These are phyloP conservation scores for Thripadectes ignobilis DNA, from an alignment of 2,797 vertebrate genomes.

Conservation along the genomic window DNA sequence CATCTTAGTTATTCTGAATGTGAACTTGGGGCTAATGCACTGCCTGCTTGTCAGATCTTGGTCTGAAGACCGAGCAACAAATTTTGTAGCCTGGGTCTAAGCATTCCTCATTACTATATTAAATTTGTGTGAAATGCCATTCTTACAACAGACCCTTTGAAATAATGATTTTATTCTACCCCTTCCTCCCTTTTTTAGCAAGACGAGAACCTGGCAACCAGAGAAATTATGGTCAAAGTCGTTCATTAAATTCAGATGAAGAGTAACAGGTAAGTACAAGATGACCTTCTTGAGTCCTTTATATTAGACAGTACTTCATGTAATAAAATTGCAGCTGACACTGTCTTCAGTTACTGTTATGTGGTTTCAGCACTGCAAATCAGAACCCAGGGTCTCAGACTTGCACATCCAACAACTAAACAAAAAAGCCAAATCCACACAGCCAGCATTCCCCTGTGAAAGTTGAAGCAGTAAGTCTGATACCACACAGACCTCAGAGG, in stretches of 20 bases:
- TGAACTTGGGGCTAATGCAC: fast-evolving
- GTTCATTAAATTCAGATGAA: conserved; percentile 15
- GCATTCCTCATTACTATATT: background rate
- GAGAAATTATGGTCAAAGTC: background rate
- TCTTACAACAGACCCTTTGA: background rate
- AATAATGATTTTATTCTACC: background rate
- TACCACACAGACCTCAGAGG: background rate
- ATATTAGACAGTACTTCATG: background rate
- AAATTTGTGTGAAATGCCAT: background rate
- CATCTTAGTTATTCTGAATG: background rate
- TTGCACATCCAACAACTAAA: background rate
- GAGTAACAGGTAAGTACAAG: background rate
- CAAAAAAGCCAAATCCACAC: background rate
- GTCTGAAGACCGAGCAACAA: background rate
- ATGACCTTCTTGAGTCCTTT: background rate
- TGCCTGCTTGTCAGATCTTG: background rate
- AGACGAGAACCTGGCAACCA: background rate
- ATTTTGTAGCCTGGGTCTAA: background rate
- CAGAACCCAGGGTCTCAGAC: background rate
- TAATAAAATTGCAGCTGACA: background rate
- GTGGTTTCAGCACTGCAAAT: background rate
- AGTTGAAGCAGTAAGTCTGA: background rate
- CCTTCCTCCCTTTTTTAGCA: background rate
- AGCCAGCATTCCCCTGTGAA: background rate
- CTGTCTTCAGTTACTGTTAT: background rate